A percentile compares a stretch with the other conserved stretches of the same genome.
phyloP scores from a whole-genome alignment of 2,113 vertebrate genomes.

The Hyperopisus bebe region DNA sequence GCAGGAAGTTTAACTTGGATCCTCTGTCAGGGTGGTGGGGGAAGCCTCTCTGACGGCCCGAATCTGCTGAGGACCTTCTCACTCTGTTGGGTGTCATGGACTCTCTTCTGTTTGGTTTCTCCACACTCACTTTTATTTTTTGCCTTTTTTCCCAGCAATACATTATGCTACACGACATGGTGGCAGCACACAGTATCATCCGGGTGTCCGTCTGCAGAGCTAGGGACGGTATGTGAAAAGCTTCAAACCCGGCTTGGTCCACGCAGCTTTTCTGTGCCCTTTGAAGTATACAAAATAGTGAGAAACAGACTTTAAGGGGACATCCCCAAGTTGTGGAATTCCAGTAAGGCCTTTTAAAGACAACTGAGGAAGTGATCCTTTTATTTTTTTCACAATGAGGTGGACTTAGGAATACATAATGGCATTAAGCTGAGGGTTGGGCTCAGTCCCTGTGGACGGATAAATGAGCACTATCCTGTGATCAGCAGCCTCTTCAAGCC shows the following conservation, averaged over 20 bases:
- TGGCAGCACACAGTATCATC: constrained; percentile 89
- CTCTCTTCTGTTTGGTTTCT: background rate
- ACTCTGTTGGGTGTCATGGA: background rate
- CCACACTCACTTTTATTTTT: background rate
- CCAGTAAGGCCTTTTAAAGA: background rate
- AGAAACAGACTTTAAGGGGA: background rate
- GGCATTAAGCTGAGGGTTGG: background rate
- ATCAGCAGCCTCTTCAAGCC: background rate
- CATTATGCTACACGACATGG: constrained; percentile 94
- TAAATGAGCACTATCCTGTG: background rate
- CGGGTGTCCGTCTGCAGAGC: constrained; percentile 87
- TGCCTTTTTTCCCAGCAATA: constrained; percentile 76
- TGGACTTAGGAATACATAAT: background rate
- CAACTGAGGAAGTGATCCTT: background rate
- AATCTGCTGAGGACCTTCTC: background rate
- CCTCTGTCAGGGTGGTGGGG: background rate
- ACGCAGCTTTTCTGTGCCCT: background rate
- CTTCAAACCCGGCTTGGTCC: background rate
- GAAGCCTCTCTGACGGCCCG: background rate
- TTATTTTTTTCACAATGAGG: background rate
- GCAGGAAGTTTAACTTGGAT: background rate
- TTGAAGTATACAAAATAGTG: background rate
- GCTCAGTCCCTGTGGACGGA: background rate
- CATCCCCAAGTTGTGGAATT: background rate
- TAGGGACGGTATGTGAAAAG: constrained; percentile 67